Conservation (phyloP, 2,888 invertebrate genomes). For the Toxonevra muliebris region DNA sequence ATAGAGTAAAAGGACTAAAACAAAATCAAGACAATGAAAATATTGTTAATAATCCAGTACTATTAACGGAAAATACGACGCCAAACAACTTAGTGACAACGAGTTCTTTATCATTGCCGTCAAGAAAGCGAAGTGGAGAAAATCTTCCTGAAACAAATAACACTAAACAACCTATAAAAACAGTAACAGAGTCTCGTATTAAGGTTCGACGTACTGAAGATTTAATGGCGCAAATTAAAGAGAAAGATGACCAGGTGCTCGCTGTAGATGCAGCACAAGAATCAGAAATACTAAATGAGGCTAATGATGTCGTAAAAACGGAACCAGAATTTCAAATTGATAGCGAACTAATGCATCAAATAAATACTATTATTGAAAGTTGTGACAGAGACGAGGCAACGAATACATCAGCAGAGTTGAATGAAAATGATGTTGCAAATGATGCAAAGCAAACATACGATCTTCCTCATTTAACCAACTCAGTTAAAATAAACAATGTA, state of each 20-base stretch:
- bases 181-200: constrained; percentile 28
- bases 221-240: constrained; percentile 32
- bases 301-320: background rate
- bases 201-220: constrained; percentile 35
- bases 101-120: no score
- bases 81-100: no score
- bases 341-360: constrained; percentile 37
- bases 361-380: constrained; percentile 35
- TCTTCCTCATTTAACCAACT: no score
- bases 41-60: background rate
- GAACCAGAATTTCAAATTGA: constrained; percentile 33
- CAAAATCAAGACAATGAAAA: background rate
- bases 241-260: background rate
- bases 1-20: constrained; percentile 19
- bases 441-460: no score
- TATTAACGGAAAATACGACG: no score
- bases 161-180: background rate
- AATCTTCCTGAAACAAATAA: no score
- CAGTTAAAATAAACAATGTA: background rate
- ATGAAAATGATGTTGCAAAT: background rate
- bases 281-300: constrained; percentile 14
- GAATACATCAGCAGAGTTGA: background rate
- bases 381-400: constrained; percentile 19
- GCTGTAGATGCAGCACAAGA: background rate
- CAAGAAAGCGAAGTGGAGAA: no score